Conservation (phyloP, 2,888 invertebrate genomes). For the Zygogramma bicolorata region DNA sequence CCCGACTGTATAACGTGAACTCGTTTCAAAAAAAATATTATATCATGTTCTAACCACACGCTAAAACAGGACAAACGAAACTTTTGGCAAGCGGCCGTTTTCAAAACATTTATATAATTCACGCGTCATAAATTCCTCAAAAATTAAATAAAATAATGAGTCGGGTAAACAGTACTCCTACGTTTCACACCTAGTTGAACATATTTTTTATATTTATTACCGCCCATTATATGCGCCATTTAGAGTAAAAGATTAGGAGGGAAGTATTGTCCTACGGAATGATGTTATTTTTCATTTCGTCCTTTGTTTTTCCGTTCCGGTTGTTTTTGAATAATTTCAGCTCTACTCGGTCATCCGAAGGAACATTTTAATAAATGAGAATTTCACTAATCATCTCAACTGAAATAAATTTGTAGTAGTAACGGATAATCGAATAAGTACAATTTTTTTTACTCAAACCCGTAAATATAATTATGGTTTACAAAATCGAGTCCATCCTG, state of each 20-base stretch:
- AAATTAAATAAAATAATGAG: slow-evolving; percentile 44
- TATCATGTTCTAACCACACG: slow-evolving; percentile 2
- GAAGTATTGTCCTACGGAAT: slow-evolving; percentile 19
- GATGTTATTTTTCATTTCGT: slow-evolving; percentile 19
- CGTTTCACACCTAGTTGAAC: slow-evolving; percentile 40
- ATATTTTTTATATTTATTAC: slow-evolving; percentile 38
- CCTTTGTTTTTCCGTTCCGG: background rate
- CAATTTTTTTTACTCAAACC: too few species aligned
- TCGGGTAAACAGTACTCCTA: slow-evolving; percentile 13
- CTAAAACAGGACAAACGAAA: slow-evolving; percentile 17
- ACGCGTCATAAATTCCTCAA: slow-evolving; percentile 40
- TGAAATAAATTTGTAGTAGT: background rate
- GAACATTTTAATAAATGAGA: too few species aligned
- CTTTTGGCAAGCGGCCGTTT: slow-evolving; percentile 16
- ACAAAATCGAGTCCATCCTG: background rate
- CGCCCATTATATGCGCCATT: slow-evolving; percentile 35
- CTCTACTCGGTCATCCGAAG: background rate
- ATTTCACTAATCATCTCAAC: too few species aligned
- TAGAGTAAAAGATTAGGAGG: slow-evolving; percentile 33
- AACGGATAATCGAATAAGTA: background rate
- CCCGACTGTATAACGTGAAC: background rate
- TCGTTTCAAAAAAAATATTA: background rate
- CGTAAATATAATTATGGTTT: too few species aligned
- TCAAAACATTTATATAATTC: slow-evolving; percentile 24
- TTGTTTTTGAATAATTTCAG: background rate